A percentile compares a stretch with the other conserved stretches of the same genome.
These are phyloP conservation scores for Zaprionus obscuricornis DNA, from an alignment of 2,888 invertebrate genomes.

Conservation along the genomic window DNA sequence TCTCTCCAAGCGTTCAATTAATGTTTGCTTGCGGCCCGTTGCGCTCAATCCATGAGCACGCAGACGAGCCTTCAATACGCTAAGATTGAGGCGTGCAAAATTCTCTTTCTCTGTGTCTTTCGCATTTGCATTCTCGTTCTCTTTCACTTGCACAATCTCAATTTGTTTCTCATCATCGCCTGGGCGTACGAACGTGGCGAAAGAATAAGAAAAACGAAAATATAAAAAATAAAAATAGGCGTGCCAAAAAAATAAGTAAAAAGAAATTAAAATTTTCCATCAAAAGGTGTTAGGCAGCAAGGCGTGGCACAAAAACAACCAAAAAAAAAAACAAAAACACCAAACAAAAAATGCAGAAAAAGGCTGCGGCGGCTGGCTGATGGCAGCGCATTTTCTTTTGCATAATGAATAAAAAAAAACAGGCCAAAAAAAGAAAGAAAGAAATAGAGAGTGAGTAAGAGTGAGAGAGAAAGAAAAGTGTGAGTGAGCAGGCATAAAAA, in stretches of 20 bases:
- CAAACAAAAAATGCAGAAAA: conserved; percentile 5
- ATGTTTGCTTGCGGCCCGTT: conserved; percentile 65
- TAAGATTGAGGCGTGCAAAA: conserved; percentile 56
- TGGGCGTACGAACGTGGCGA: conserved; percentile 11
- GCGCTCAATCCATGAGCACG: conserved; percentile 64
- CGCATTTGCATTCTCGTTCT: too few species aligned
- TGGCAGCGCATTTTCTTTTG: conserved; percentile 23
- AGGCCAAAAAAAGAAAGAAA: conserved; percentile 12
- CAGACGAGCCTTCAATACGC: conserved; percentile 66
- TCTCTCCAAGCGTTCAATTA: conserved; percentile 69
- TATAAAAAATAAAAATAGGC: conserved; percentile 47
- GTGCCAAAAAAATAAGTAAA: conserved; percentile 44
- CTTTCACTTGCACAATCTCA: too few species aligned
- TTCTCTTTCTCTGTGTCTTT: too few species aligned
- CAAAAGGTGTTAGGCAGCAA: conserved; percentile 38
- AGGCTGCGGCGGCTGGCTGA: conserved; percentile 8
- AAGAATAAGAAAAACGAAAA: conserved; percentile 34
- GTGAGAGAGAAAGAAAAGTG: conserved; percentile 2
- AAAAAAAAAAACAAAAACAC: conserved; percentile 1
- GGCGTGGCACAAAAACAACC: conserved; percentile 10
- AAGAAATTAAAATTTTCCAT: conserved; percentile 48
- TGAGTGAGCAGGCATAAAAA: conserved; percentile 36
- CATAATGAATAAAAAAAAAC: conserved; percentile 46
- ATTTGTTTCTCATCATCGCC: too few species aligned
- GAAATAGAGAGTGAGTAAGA: conserved; percentile 13